Evolutionary conservation across 2,797 vertebrate species (phyloP), one percentile per base, ranked within the genome.

Genomic region (Mallotus villosus): DNA sequence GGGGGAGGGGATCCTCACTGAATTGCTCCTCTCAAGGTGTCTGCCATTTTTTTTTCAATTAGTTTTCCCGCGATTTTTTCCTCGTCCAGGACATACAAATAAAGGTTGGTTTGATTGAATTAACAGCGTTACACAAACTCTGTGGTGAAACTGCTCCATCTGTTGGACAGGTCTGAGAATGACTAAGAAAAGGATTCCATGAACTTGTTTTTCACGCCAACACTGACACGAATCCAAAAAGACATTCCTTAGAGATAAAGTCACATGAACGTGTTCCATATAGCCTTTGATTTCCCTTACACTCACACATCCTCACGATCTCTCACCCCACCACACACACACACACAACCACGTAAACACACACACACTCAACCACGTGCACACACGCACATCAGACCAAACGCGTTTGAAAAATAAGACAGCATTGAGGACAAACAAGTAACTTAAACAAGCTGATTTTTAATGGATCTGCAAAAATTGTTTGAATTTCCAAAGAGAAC

Each of bases 401-500:
- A 60, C 25, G 24, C 22, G 12, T 25, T 8, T 14, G 5, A 60
- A 32, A 34, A 55, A 68, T 5, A 58, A 58, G 5, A 86, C 79
- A 86, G 58, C 72, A 90, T 67, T 78, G 74, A 89, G 70, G 84
- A 87, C 85, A 85, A 85, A 90, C 87, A 86, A 83, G 64, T 86
- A 92, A 94, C 91, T 93, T 94, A 93, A 92, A 92, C 92, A 93
- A 93, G 92, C 91, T 92, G 90, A 88, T 90, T 92, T 87, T 94
- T 94, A 94, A 94, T 94, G 92, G 91, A 92, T 93, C 90, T 94
- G 92, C 91, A 93, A 41, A 94, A 94, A 93, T 84, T 87, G 90
- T 92, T 90, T 92, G 90, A 93, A 92, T 92, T 93, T 93, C 91
- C 91, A 93, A 92, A 92, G 91, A 92, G 88, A 93, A 91, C 87